Conservation (phyloP, 2,888 invertebrate genomes). For the Drosophila greeni region DNA sequence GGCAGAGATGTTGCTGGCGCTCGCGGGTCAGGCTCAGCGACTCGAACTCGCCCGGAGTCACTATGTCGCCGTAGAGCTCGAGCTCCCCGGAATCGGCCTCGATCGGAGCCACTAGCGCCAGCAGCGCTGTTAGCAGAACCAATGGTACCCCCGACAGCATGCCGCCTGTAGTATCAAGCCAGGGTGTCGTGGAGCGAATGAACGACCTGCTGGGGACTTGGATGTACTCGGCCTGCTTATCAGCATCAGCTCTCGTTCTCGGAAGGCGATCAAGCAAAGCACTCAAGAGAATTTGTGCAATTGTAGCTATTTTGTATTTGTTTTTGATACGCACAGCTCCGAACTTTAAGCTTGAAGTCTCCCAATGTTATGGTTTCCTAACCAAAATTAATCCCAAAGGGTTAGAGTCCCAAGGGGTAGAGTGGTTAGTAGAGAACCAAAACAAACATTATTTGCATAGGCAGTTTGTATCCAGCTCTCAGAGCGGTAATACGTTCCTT, state of each 20-base stretch:
- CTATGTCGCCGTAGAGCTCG: slow-evolving; percentile 55
- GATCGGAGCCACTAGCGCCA: slow-evolving; percentile 7
- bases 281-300: slow-evolving; percentile 15
- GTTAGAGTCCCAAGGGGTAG: neutral
- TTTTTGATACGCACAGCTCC: neutral
- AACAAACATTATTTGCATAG: too few species aligned
- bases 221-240: slow-evolving; percentile 23
- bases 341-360: neutral
- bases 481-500: neutral
- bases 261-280: neutral
- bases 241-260: slow-evolving; percentile 12
- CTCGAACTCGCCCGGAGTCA: slow-evolving; percentile 45
- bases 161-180: slow-evolving; percentile 22
- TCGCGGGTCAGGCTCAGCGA: slow-evolving; percentile 53
- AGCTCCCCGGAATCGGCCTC: slow-evolving; percentile 35
- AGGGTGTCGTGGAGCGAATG: slow-evolving; percentile 33
- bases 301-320: neutral
- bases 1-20: slow-evolving; percentile 55
- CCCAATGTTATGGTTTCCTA: neutral
- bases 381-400: neutral
- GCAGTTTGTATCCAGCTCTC: slow-evolving; percentile 4
- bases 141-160: slow-evolving; percentile 18
- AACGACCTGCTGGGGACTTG: slow-evolving; percentile 10
- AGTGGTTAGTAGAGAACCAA: neutral
- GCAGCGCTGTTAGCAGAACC: slow-evolving; percentile 20